Conservation (phyloP, 2,113 vertebrate genomes). For the human (Homo sapiens) region DNA sequence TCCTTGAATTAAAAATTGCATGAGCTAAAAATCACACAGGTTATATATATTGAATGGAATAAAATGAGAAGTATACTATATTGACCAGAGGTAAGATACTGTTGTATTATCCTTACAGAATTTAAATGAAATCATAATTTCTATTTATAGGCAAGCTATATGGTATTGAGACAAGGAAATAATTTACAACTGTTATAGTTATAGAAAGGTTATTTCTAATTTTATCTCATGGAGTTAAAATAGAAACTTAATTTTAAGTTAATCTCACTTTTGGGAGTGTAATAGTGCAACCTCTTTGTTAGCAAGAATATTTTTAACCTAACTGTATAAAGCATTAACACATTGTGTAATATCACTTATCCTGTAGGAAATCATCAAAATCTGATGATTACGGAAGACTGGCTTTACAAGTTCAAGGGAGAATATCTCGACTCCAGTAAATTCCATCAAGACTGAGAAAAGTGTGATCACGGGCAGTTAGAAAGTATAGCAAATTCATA, state of each 20-base stretch:
- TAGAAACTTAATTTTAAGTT: constrained; percentile 33
- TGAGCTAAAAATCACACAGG: background rate
- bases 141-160: background rate
- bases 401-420: background rate
- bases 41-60: background rate
- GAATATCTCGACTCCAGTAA: background rate
- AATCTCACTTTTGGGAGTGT: background rate
- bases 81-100: background rate
- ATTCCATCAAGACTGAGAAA: constrained; percentile 18
- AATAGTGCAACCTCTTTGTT: constrained; percentile 11
- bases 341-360: background rate
- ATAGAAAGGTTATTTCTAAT: background rate
- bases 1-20: constrained; percentile 1
- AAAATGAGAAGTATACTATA: background rate
- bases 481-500: constrained; percentile 9
- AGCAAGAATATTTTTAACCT: constrained; percentile 11
- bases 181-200: background rate
- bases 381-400: constrained; percentile 14
- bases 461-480: background rate
- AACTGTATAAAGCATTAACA: constrained; percentile 27
- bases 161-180: background rate
- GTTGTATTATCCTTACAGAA: background rate
- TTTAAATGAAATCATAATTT: background rate
- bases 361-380: constrained; percentile 12
- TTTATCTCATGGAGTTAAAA: constrained; percentile 27